Percentiles rank a stretch among this genome's conserved stretches.
Conservation (phyloP, 2,113 vertebrate species). For the Aix galericulata region DNA sequence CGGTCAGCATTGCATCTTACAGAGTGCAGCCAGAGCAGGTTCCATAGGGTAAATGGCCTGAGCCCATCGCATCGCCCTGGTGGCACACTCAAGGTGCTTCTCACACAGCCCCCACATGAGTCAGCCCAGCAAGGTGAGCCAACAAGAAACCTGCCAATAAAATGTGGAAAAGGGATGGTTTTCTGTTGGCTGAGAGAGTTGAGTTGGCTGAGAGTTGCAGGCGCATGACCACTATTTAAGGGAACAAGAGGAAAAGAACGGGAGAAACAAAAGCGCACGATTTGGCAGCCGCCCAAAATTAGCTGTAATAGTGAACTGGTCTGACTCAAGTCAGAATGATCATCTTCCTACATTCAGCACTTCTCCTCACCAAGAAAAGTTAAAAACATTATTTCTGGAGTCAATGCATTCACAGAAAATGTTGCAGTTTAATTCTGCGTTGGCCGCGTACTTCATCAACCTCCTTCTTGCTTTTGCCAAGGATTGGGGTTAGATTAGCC, state of each 20-base stretch:
- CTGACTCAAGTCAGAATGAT: neutral
- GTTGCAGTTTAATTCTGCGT: neutral
- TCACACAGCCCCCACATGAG: neutral
- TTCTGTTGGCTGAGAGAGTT: neutral
- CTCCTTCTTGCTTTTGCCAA: neutral
- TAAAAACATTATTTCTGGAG: neutral
- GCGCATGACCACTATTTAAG: neutral
- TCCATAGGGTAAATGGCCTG: neutral
- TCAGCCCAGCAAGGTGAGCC: neutral
- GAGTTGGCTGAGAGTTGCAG: neutral
- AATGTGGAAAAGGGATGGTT: neutral
- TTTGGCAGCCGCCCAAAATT: neutral
- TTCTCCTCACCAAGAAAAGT: neutral
- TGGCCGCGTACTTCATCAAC: neutral
- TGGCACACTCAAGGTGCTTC: neutral
- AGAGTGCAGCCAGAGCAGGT: neutral
- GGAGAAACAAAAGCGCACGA: constrained; percentile 28
- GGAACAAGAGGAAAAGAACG: constrained; percentile 12
- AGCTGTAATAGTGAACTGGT: neutral
- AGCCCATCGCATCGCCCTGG: neutral
- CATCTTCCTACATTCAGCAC: accelerated
- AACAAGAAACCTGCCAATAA: neutral
- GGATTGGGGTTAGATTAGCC: neutral
- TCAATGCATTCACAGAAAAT: too few relatives aligned
- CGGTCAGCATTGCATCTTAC: neutral